phyloP scores from a whole-genome alignment of 2,113 vertebrate species.

The Apteryx mantelli region DNA sequence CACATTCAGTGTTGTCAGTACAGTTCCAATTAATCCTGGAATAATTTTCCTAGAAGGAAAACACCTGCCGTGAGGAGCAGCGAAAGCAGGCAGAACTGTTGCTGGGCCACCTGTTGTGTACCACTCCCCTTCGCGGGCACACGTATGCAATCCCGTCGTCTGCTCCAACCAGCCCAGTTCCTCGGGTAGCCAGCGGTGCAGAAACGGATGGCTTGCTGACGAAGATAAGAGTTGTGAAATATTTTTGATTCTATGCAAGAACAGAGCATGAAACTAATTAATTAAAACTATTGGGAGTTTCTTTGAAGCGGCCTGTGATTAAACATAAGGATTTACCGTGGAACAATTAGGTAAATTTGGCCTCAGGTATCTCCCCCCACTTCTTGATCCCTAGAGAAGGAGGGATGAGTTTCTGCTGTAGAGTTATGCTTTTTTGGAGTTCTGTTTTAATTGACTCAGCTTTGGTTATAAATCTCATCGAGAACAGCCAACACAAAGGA shows the following conservation, averaged over 20 bases:
- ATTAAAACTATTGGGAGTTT: conserved; percentile 55
- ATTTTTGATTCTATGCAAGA: conserved; percentile 44
- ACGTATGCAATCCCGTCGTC: no score
- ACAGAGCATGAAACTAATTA: conserved; percentile 54
- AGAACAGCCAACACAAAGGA: conserved; percentile 40
- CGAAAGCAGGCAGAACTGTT: background rate
- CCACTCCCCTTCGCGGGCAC: background rate
- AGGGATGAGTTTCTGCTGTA: conserved; percentile 47
- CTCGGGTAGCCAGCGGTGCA: background rate
- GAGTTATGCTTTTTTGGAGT: conserved; percentile 42
- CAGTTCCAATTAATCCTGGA: conserved; percentile 24
- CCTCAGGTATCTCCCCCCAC: conserved; percentile 17
- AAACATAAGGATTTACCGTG: conserved; percentile 55
- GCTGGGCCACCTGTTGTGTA: background rate
- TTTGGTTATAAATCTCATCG: conserved; percentile 41
- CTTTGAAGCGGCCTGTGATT: conserved; percentile 63
- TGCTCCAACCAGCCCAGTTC: background rate
- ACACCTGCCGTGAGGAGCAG: background rate
- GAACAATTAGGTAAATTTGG: conserved; percentile 69
- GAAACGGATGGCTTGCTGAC: background rate
- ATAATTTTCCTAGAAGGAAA: conserved; percentile 9
- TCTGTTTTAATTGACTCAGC: conserved; percentile 70
- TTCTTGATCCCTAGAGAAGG: background rate
- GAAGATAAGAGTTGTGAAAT: conserved; percentile 14
- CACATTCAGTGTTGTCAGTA: background rate